Conservation (phyloP, 2,113 vertebrate species). For the Oxyura jamaicensis region DNA sequence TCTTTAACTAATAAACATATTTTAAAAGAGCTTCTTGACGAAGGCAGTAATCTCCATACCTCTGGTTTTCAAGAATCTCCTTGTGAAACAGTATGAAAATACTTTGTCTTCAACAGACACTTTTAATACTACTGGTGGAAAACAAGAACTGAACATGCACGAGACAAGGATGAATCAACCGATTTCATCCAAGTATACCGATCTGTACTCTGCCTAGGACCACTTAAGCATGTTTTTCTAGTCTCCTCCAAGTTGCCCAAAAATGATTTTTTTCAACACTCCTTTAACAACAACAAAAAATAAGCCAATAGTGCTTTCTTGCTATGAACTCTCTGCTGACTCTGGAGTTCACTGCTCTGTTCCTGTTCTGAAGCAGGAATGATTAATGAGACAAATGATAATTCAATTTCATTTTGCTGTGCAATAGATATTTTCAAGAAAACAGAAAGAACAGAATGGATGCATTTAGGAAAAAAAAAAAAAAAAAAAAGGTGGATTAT, state of each 20-base stretch:
- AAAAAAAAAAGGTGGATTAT: background rate
- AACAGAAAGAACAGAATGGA: background rate
- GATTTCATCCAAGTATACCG: background rate
- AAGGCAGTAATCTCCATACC: background rate
- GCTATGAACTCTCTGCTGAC: background rate
- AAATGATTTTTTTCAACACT: accelerated
- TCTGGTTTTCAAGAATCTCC: background rate
- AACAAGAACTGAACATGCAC: background rate
- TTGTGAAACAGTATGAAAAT: background rate
- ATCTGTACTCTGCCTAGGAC: background rate
- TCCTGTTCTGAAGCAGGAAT: background rate
- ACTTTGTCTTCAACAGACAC: background rate
- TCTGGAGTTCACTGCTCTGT: background rate
- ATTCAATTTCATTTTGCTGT: background rate
- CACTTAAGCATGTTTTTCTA: background rate
- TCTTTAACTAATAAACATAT: background rate
- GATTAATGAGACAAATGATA: background rate
- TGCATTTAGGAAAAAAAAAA: background rate
- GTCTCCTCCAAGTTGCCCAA: background rate
- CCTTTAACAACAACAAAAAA: background rate
- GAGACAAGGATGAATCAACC: background rate
- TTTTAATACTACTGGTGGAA: background rate
- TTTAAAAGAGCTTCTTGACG: background rate
- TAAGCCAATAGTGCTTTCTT: background rate
- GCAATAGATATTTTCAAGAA: background rate